phyloP scores from a whole-genome alignment of 1,140 invertebrate species.

The Harpegnathos saltator region DNA sequence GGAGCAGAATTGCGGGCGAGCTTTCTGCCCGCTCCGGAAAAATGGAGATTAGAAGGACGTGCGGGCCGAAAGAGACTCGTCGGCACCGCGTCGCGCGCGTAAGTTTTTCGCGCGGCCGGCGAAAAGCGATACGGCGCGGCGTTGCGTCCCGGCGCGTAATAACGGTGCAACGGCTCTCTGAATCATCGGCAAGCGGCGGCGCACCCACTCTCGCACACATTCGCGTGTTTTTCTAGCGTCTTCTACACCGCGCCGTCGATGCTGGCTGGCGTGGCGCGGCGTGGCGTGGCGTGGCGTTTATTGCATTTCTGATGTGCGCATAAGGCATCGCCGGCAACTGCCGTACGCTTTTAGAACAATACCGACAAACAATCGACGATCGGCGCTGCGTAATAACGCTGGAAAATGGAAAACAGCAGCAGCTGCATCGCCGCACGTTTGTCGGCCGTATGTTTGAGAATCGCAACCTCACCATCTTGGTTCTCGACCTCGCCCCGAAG shows the following conservation, averaged over 20 bases:
- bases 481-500: too few species aligned
- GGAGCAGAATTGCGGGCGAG: too few species aligned
- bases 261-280: constrained; percentile 19
- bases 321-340: constrained; percentile 54
- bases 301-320: constrained; percentile 68
- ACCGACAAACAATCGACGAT: constrained; percentile 3
- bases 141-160: constrained; percentile 53
- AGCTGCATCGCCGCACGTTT: not conserved
- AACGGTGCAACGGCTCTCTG: constrained; percentile 67
- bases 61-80: not conserved
- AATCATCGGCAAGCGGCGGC: constrained; percentile 74
- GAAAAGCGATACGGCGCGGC: constrained; percentile 4
- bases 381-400: not conserved
- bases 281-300: too few species aligned
- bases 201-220: constrained; percentile 64
- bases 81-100: not conserved
- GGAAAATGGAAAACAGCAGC: not conserved
- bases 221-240: constrained; percentile 67
- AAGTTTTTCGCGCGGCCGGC: constrained; percentile 23
- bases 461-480: too few species aligned
- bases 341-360: not conserved
- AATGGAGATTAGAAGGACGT: not conserved
- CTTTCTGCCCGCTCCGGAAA: too few species aligned
- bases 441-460: too few species aligned
- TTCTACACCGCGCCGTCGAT: constrained; percentile 52